Conservation (phyloP, 2,888 invertebrate species). For the Maniola hyperantus region DNA sequence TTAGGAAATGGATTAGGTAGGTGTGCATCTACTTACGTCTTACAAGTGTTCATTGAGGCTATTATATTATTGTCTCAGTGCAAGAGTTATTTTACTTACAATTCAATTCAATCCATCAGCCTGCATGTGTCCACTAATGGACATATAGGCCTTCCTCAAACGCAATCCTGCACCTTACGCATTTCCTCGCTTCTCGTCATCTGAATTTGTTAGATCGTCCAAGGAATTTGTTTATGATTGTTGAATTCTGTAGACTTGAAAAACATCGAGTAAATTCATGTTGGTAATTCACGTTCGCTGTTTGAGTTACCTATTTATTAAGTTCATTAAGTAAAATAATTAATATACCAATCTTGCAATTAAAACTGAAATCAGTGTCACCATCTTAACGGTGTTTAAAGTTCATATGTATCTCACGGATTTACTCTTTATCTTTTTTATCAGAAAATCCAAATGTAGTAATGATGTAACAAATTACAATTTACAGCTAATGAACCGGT, state of each 20-base stretch:
- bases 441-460: background rate
- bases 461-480: slow-evolving; percentile 30
- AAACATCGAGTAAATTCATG: too few species aligned
- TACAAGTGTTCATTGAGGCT: too few species aligned
- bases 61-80: too few species aligned
- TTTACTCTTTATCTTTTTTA: background rate
- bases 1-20: background rate
- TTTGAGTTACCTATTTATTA: background rate
- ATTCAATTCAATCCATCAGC: too few species aligned
- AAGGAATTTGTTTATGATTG: background rate
- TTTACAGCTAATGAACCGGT: slow-evolving; percentile 31
- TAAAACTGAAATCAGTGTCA: background rate
- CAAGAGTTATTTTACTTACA: too few species aligned
- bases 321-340: background rate
- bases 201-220: too few species aligned
- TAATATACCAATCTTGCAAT: background rate
- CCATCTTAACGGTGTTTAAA: background rate
- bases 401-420: background rate
- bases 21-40: too few species aligned
- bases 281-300: background rate
- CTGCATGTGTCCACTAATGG: too few species aligned
- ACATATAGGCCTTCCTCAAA: too few species aligned
- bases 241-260: background rate
- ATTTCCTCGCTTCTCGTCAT: too few species aligned
- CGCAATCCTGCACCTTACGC: too few species aligned